Evolutionary conservation across 2,888 invertebrate species (phyloP).

Genomic region (Tenthredo scrophulariae): DNA sequence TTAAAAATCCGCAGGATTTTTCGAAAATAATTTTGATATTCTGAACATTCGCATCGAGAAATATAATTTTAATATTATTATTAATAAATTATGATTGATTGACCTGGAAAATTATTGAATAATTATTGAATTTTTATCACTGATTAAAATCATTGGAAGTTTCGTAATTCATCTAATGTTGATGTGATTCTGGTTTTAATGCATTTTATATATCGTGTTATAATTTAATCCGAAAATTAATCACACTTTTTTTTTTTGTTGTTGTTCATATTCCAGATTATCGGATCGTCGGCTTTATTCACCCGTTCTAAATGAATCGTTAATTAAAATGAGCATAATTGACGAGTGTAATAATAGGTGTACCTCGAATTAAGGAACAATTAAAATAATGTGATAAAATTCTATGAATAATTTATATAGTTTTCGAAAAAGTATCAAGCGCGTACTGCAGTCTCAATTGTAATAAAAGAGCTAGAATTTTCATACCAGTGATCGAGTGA

Average conservation of each 20-base stretch:
- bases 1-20: neutral
- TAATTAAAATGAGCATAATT: constrained; percentile 1
- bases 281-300: neutral
- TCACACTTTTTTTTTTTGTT: neutral
- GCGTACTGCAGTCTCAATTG: neutral
- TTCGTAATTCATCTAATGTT: neutral
- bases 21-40: neutral
- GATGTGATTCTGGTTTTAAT: neutral
- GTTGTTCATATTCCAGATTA: constrained; percentile 27
- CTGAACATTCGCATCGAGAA: neutral
- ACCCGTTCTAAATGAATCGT: neutral
- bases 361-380: neutral
- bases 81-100: neutral
- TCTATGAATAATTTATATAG: neutral
- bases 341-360: neutral
- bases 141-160: neutral
- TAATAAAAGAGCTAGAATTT: no score
- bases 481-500: no score
- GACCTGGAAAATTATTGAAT: neutral
- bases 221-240: neutral
- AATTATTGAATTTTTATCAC: neutral
- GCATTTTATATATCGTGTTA: neutral
- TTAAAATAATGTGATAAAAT: constrained; percentile 4
- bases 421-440: neutral
- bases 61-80: neutral